Conservation (phyloP, 2,888 invertebrate species). For the Eupithecia exiguata region DNA sequence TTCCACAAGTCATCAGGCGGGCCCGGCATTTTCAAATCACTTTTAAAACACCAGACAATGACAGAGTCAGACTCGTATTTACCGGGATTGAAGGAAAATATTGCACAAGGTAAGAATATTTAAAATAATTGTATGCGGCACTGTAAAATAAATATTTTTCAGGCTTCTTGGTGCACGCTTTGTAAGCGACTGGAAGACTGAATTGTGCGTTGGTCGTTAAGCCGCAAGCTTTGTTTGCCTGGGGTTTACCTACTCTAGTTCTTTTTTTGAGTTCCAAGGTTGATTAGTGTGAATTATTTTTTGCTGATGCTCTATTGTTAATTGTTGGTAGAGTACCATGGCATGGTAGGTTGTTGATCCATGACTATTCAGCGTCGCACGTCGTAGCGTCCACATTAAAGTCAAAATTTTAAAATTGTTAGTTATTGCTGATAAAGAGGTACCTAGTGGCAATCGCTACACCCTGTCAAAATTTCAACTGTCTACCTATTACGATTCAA, state of each 20-base stretch:
- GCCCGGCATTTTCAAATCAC: conserved; percentile 56
- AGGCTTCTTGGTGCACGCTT: conserved; percentile 60
- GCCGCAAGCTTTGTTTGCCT: conserved; percentile 68
- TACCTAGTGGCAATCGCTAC: too few species aligned
- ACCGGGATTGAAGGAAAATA: conserved; percentile 29
- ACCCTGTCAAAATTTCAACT: too few species aligned
- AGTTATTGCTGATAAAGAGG: too few species aligned
- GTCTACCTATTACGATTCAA: too few species aligned
- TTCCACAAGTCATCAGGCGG: conserved; percentile 70
- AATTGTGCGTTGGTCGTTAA: conserved; percentile 44
- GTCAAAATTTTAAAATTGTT: too few species aligned
- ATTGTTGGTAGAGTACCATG: conserved; percentile 33
- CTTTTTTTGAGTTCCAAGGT: conserved; percentile 72
- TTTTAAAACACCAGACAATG: background rate
- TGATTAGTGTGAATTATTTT: conserved; percentile 55
- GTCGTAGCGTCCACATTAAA: background rate
- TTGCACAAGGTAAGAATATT: background rate
- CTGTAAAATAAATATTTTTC: conserved; percentile 51
- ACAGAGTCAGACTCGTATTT: background rate
- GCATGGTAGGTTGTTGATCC: conserved; percentile 32
- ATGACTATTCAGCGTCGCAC: background rate
- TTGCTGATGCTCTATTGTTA: conserved; percentile 52
- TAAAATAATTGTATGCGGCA: conserved; percentile 9
- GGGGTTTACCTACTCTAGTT: conserved; percentile 68
- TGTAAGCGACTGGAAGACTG: conserved; percentile 59